Base-by-base conservation (phyloP, 1,140 invertebrate species). In the Hyles euphorbiae region DNA sequence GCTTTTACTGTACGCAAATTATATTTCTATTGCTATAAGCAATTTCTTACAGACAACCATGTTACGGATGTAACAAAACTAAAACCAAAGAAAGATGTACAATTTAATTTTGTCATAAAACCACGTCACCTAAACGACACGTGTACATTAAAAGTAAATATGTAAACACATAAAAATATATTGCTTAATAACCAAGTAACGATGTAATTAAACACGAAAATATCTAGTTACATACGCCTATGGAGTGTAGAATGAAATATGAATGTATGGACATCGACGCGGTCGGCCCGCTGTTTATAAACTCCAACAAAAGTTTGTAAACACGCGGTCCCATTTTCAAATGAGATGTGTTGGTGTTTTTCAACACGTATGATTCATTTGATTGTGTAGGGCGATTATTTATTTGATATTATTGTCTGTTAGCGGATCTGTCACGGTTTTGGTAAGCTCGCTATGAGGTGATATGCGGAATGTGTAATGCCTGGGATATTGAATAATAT, bases 261-360 rank as follows among this genome's bases (percentile, higher is more conserved):
- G 10, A 8, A 44, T 32, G 22, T 32, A 50, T 12, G 22, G 22
- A 11, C 22, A 22, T 22, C 22, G 22, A 22, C 22, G 22, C 22
- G 22, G 22, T 22, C 22, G 22, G 22, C 22, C 9, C 44, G 44
- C 51, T 65, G 76, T 82, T 82, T 80, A 73, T 63, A 78, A 81
- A 81, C 65, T 57, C 11, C 22, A 47, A 11, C 22, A 34, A 53
- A 46, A 67, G 72, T 76, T 82, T 72, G 63, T 74, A 78, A 82
- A 80, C 70, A 72, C n/a, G 34, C 67, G 40, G 51, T 11, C 10
- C 33, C 62, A 67, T 62, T 72, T 52, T 61, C 53, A 71, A 74
- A 69, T 53, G 68, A 70, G 74, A 78, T 70, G 68, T 66, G 65
- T 64, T 72, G 61, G 56, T 78, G 69, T 77, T 78, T 77, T 56